Evolutionary conservation across 2,113 vertebrate genomes (phyloP), one percentile per base, ranked within the genome.

Genomic region (Nerophis ophidion): DNA sequence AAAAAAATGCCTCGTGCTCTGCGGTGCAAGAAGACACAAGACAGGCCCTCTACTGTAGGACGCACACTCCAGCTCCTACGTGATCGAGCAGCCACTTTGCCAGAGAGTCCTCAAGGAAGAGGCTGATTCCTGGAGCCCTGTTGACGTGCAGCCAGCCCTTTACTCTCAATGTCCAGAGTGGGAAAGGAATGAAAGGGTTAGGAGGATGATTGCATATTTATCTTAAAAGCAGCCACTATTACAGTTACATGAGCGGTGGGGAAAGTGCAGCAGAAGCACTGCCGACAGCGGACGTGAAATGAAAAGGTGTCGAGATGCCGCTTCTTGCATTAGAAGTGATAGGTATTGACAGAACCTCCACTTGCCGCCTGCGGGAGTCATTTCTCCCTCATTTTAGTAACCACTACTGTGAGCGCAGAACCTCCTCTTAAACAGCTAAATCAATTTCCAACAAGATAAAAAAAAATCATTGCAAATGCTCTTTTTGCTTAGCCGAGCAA

Each of bases 91-190:
- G 1, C 60, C 70, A 68, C 77, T 79, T 65, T 48, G 59, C 74
- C 76, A 17, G 70, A 86, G 80, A 66, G 84, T 82, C 74, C 66
- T 76, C 46, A 60, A 71, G 59, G 61, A 72, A 64, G 35, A 48
- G 16, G 60, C 64, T 52, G 56, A 66, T 57, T 35, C 57, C 53
- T 76, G 48, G 57, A 65, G 57, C 68, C 40, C 26, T 55, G 53
- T 55, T 74, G 61, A 71, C 66, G 48, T 63, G 46, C 45, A 34
- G 59, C 62, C 42, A 40, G 62, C 57, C 26, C 62, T 63, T 59
- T 19, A 60, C 48, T 57, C 36, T 56, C 36, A 77, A 48, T 44
- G 65, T 57, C 65, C 42, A 19, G 15, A 40, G 45, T n/a, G 13
- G 52, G 42, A 55, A 34, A 26, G 64, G 49, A 49, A 53, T 48